Evolutionary conservation across 2,797 vertebrate species (phyloP), one percentile per base, ranked within the genome.

Genomic region (Loris lydekkerianus): DNA sequence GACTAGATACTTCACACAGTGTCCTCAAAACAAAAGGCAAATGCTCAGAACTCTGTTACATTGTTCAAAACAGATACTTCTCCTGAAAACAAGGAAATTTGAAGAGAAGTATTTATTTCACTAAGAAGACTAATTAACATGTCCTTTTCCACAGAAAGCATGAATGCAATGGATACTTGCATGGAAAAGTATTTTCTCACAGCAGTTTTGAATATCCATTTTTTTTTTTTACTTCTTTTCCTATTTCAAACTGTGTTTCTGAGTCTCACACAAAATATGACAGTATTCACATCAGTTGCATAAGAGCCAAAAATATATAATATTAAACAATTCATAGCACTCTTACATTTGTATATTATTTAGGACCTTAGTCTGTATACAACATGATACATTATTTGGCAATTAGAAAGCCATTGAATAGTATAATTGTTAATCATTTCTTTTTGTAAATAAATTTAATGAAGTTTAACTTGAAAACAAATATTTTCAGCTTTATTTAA

Each of bases 41-140:
- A 60, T 70, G 37, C 34, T 93, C 72, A 58, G 34, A 49, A 72
- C 34, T 77, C 27, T 58, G 21, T 8, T 15, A 21, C 90, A 56
- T 84, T 91, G 18, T 60, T 88, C 75, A 40, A 94, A 78, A 84
- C 63, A 94, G 21, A 46, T 63, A 29, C 76, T 81, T 85, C 23
- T 88, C 53, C 25, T 37, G 29, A 91, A 29, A 63, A 31, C 25
- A 84, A 27, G 7, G n/a, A 76, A 15, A 70, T 43, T 65, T 85
- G 34, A 92, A 83, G 49, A 58, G 3, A 96, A 63, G 6, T 14
- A 95, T 23, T 94, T 87, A 87, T 90, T 70, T 92, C 37, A 73
- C 23, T 29, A 81, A 93, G 75, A 72, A 46, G 21, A 90, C 21
- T 84, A 84, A 76, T 58, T 89, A 65, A 63, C n/a, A n/a, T 77